These are phyloP conservation scores for Torymus tubicola DNA, from an alignment of 2,888 invertebrate species.

Conservation along the genomic window DNA sequence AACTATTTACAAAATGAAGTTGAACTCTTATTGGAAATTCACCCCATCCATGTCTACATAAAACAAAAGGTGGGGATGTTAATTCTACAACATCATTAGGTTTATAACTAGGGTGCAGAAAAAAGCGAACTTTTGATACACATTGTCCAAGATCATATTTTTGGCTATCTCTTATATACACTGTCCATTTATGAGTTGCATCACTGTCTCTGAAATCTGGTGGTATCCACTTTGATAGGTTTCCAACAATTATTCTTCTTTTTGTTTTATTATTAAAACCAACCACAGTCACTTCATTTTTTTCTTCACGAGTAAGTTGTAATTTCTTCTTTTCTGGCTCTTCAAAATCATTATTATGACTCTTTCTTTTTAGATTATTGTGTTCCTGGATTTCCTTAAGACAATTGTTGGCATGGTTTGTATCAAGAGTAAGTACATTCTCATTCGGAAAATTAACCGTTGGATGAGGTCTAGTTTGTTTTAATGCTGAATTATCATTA, in stretches of 20 bases:
- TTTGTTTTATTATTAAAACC: constrained; percentile 55
- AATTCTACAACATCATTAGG: constrained; percentile 91
- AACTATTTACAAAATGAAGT: constrained; percentile 84
- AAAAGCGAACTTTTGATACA: constrained; percentile 86
- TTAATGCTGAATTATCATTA: constrained; percentile 71
- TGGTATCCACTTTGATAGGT: constrained; percentile 90
- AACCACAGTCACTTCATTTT: background rate
- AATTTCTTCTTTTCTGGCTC: constrained; percentile 25
- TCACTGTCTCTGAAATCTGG: constrained; percentile 83
- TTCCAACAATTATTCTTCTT: constrained; percentile 79
- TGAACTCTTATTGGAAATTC: constrained; percentile 91
- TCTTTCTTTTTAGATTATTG: constrained; percentile 43
- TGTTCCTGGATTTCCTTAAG: constrained; percentile 13
- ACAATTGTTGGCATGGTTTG: constrained; percentile 19
- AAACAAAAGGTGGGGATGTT: constrained; percentile 88
- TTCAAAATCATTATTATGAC: constrained; percentile 6
- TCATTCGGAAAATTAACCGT: constrained; percentile 78
- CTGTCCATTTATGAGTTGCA: constrained; percentile 93
- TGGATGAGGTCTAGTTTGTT: constrained; percentile 83
- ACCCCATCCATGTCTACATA: constrained; percentile 93
- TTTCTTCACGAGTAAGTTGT: constrained; percentile 30
- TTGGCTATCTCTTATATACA: constrained; percentile 87
- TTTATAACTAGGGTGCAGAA: constrained; percentile 90
- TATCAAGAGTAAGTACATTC: background rate
- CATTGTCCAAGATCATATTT: constrained; percentile 81